Evolutionary conservation across 2,888 invertebrate genomes (phyloP).

Genomic region (Tubulanus polymorphus): DNA sequence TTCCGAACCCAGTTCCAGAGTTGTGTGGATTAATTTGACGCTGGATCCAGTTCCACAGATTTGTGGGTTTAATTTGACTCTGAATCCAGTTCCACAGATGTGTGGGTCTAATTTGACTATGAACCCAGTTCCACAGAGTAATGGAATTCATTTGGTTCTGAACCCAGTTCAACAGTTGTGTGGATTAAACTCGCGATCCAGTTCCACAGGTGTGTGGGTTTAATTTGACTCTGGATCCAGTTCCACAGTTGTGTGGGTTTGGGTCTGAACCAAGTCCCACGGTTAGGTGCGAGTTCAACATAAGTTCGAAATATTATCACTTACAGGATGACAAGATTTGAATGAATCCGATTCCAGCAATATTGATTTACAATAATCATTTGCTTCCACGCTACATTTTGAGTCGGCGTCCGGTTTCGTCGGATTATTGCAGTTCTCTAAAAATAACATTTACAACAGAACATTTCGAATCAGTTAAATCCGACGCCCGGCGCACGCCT

Average conservation of each 20-base stretch:
- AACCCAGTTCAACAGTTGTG: neutral
- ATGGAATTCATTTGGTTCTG: neutral
- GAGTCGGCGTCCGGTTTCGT: neutral
- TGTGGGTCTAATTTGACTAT: neutral
- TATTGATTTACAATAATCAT: neutral
- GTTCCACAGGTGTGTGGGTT: neutral
- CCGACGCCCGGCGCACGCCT: too few relatives aligned
- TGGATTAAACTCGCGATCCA: neutral
- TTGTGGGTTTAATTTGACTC: neutral
- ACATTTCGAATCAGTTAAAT: too few relatives aligned
- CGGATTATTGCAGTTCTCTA: neutral
- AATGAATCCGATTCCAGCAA: constrained; percentile 19
- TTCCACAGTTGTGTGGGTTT: neutral
- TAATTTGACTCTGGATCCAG: neutral
- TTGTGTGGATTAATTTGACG: neutral
- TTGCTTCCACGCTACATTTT: neutral
- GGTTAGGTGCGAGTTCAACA: neutral
- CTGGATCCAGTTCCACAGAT: constrained; percentile 2
- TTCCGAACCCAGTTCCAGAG: neutral
- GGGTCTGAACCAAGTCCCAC: neutral
- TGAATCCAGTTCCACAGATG: neutral
- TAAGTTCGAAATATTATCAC: constrained; percentile 7
- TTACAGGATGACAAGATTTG: constrained; percentile 32
- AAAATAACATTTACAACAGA: neutral
- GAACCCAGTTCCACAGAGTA: neutral